Percentiles rank a stretch among this genome's conserved stretches.
Conservation (phyloP, 2,797 vertebrate genomes). For the Pygocentrus nattereri region DNA sequence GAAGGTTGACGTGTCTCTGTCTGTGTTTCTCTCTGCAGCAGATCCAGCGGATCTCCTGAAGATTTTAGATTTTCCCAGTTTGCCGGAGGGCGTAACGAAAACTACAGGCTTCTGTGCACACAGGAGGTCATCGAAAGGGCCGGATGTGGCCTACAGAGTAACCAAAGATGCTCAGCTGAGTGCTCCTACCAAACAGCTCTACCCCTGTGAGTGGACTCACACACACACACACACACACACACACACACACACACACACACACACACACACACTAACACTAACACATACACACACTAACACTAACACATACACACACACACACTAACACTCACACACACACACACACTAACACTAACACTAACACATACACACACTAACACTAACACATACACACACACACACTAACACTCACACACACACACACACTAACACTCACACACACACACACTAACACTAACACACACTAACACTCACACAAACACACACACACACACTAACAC, state of each 20-base stretch:
- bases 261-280: too few relatives aligned
- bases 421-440: too few relatives aligned
- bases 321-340: too few relatives aligned
- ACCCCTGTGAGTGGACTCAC: slow-evolving; percentile 81
- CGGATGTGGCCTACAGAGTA: slow-evolving; percentile 94
- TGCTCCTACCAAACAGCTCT: slow-evolving; percentile 95
- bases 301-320: too few relatives aligned
- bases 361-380: too few relatives aligned
- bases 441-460: too few relatives aligned
- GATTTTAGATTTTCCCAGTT: slow-evolving; percentile 97
- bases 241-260: not conserved
- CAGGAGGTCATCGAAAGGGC: slow-evolving; percentile 87
- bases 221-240: not conserved
- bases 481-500: too few relatives aligned
- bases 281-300: too few relatives aligned
- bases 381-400: too few relatives aligned
- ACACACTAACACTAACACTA: too few relatives aligned
- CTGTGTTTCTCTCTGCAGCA: slow-evolving; percentile 72
- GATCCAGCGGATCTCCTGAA: slow-evolving; percentile 96
- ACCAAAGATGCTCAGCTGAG: slow-evolving; percentile 95
- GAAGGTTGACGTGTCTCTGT: not conserved
- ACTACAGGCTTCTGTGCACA: slow-evolving; percentile 92
- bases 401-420: too few relatives aligned
- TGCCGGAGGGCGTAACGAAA: slow-evolving; percentile 94
- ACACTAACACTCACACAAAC: too few relatives aligned